Conservation (phyloP, 1,140 invertebrate species). For the Antheraea mylitta region DNA sequence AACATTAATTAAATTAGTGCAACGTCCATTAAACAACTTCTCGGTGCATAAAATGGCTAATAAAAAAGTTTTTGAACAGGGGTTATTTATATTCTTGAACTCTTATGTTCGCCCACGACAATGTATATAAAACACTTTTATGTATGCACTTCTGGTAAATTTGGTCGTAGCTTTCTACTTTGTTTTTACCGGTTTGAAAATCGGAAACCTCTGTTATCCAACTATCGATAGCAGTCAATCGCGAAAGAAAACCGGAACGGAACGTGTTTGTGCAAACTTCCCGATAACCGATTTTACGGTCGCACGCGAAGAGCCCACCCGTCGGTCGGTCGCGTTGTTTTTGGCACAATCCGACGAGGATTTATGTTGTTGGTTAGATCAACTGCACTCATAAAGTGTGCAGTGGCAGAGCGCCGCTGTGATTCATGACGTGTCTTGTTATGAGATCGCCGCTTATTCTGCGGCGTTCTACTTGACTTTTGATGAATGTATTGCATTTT, state of each 20-base stretch:
- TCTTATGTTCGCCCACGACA: background rate
- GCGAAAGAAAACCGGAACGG: constrained; percentile 18
- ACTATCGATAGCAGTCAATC: constrained; percentile 14
- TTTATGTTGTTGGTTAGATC: constrained; percentile 44
- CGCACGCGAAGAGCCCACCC: constrained; percentile 17
- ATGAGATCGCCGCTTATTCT: constrained; percentile 25
- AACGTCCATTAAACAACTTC: too few species aligned
- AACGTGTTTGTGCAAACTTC: constrained; percentile 31
- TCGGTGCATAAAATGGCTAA: too few species aligned
- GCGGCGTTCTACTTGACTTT: background rate
- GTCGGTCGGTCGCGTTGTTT: constrained; percentile 28
- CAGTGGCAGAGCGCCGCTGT: constrained; percentile 19
- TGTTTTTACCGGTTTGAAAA: constrained; percentile 5
- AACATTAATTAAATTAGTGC: too few species aligned
- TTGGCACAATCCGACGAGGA: constrained; percentile 37
- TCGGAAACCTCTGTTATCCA: constrained; percentile 8
- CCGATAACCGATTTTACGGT: constrained; percentile 27
- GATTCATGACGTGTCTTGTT: constrained; percentile 36
- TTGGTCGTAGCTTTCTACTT: background rate
- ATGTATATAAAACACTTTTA: background rate
- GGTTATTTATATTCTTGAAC: too few species aligned
- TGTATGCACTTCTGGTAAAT: background rate
- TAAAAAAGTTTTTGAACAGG: too few species aligned
- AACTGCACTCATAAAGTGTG: constrained; percentile 53
- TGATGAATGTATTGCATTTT: background rate